Conservation (phyloP, 2,113 vertebrate species). For the Enhydra lutris region DNA sequence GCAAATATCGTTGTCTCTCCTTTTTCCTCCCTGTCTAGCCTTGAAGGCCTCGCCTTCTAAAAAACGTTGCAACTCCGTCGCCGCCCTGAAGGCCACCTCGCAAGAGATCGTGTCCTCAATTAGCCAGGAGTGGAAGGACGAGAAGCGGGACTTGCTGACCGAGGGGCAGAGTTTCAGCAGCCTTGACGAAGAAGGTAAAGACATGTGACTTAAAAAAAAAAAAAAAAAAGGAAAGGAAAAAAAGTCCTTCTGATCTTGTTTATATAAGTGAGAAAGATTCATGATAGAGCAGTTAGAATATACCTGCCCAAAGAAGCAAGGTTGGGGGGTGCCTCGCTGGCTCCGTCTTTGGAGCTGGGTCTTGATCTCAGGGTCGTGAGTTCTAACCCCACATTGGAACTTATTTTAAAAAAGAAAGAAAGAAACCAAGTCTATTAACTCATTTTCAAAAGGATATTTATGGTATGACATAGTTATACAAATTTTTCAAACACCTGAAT, state of each 20-base stretch:
- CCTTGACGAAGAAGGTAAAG: slow-evolving; percentile 94
- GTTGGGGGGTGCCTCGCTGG: fast-evolving
- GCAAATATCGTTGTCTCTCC: neutral
- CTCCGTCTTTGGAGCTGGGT: neutral
- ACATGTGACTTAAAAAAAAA: neutral
- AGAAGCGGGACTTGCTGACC: slow-evolving; percentile 86
- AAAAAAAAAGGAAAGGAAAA: neutral
- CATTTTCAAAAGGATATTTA: neutral
- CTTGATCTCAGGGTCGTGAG: neutral
- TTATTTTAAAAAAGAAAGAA: neutral
- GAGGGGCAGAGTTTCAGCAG: slow-evolving; percentile 93
- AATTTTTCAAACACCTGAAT: neutral
- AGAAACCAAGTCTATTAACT: neutral
- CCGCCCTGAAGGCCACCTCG: slow-evolving; percentile 92
- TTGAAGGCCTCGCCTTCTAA: slow-evolving; percentile 95
- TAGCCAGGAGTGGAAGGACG: slow-evolving; percentile 88
- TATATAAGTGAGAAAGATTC: neutral
- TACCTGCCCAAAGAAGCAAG: neutral
- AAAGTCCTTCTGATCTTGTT: neutral
- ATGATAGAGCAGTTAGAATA: neutral
- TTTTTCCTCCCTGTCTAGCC: slow-evolving; percentile 80
- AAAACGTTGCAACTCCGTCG: slow-evolving; percentile 91
- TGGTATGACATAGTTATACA: neutral
- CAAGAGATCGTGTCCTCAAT: slow-evolving; percentile 92
- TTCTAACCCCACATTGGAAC: neutral